phyloP scores from a whole-genome alignment of 2,113 vertebrate species.

The Zosterops pallidus region DNA sequence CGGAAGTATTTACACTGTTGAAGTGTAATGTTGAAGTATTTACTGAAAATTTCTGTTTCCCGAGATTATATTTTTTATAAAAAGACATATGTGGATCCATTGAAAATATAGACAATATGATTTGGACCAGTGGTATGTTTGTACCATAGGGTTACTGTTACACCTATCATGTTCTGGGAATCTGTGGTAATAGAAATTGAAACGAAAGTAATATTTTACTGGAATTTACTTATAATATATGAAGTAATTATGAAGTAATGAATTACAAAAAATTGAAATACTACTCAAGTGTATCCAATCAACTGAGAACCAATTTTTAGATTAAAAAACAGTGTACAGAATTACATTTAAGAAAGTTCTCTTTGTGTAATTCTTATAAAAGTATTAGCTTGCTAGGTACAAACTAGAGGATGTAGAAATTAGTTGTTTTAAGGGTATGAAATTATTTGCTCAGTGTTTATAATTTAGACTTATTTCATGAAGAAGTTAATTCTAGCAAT shows the following conservation, averaged over 20 bases:
- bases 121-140: not conserved
- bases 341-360: not conserved
- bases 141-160: not conserved
- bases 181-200: not conserved
- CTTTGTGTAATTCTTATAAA: not conserved
- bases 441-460: not conserved
- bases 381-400: not conserved
- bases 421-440: not conserved
- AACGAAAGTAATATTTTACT: not conserved
- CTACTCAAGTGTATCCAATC: not conserved
- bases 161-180: not conserved
- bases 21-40: not conserved
- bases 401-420: not conserved
- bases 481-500: not conserved
- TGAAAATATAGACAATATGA: not conserved
- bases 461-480: not conserved
- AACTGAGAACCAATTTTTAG: not conserved
- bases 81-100: not conserved
- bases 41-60: not conserved
- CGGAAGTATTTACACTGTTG: not conserved
- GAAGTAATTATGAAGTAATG: not conserved
- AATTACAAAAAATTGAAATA: not conserved
- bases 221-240: not conserved
- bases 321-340: not conserved
- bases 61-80: not conserved